These are phyloP conservation scores for Acromyrmex heyeri DNA, from an alignment of 1,140 invertebrate genomes.

Conservation along the genomic window DNA sequence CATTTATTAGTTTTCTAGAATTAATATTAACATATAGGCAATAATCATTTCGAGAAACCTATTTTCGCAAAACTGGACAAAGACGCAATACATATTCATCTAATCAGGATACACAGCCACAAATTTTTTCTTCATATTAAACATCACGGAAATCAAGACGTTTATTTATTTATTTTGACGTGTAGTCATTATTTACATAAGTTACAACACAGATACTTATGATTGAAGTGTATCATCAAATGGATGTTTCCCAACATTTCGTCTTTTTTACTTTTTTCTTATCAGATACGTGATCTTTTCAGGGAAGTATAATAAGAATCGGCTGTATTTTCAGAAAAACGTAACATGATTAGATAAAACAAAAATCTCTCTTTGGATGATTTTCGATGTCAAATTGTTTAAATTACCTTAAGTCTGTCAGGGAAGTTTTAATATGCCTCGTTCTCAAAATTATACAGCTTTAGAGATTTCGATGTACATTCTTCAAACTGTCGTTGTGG, in stretches of 20 bases:
- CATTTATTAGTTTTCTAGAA: background rate
- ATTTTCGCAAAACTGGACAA: background rate
- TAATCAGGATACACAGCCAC: background rate
- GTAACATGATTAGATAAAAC: constrained; percentile 19
- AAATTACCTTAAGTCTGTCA: constrained; percentile 61
- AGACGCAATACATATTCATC: background rate
- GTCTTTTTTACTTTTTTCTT: constrained; percentile 31
- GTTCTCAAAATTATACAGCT: background rate
- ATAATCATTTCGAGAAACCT: background rate
- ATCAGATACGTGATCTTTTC: constrained; percentile 45
- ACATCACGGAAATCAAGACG: constrained; percentile 60
- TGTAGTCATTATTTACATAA: constrained; percentile 77
- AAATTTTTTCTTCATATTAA: constrained; percentile 13
- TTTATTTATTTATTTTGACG: constrained; percentile 67
- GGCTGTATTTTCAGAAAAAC: constrained; percentile 40
- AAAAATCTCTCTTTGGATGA: background rate
- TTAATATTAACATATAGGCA: background rate
- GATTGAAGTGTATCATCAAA: constrained; percentile 65
- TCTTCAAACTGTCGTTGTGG: constrained; percentile 94
- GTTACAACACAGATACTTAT: constrained; percentile 73
- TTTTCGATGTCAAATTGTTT: background rate
- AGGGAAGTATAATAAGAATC: constrained; percentile 52
- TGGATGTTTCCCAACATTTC: constrained; percentile 52
- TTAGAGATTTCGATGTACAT: constrained; percentile 80
- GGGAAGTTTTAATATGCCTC: constrained; percentile 3